Evolutionary conservation across 2,113 vertebrate genomes (phyloP).

Genomic region (Proteles cristata): DNA sequence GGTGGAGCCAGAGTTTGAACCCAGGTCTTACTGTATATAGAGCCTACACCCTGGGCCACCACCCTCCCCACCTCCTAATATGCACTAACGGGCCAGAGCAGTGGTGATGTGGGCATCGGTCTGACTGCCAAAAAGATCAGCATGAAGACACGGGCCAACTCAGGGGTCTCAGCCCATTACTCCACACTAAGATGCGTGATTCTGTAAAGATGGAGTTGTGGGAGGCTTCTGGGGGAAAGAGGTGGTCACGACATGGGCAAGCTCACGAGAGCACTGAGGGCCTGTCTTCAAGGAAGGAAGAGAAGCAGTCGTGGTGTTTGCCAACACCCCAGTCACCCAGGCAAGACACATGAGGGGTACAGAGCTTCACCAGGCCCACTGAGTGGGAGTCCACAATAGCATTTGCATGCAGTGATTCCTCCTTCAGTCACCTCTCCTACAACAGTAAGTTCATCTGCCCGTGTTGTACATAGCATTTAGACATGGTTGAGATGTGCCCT

Average conservation of each 20-base stretch:
- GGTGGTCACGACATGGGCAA: background rate
- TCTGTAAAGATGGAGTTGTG: background rate
- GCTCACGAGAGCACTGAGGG: background rate
- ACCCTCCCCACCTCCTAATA: background rate
- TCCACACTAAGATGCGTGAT: accelerated
- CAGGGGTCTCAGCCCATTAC: background rate
- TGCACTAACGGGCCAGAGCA: accelerated
- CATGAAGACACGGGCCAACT: background rate
- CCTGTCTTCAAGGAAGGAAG: background rate
- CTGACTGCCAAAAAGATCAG: background rate
- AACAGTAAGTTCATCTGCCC: background rate
- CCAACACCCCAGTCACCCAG: background rate
- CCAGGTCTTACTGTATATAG: background rate
- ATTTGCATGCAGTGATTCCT: background rate
- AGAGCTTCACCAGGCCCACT: background rate
- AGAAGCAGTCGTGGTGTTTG: background rate
- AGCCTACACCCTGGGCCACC: background rate
- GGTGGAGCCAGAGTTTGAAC: background rate
- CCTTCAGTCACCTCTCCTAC: background rate
- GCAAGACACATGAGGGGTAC: background rate
- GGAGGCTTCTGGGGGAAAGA: background rate
- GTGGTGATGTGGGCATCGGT: accelerated
- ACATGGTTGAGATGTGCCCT: background rate
- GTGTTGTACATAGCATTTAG: background rate
- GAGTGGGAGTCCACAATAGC: no score